Evolutionary conservation across 2,797 vertebrate species (phyloP).

Genomic region (Furcifer pardalis): DNA sequence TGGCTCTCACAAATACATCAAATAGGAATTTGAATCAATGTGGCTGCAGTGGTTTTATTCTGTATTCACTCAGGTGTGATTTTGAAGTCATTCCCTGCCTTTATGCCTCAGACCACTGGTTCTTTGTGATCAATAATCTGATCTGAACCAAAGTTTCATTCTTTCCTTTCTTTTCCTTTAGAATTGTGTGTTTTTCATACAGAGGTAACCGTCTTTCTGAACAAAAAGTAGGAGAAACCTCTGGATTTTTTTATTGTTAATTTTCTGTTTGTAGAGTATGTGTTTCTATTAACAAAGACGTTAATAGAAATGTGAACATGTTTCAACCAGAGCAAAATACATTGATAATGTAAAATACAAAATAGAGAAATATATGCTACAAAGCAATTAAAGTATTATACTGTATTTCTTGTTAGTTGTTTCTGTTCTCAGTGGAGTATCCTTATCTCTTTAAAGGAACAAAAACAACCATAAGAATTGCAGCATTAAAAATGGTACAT

Average conservation of each 20-base stretch:
- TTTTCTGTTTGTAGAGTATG: background rate
- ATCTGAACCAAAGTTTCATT: slow-evolving; percentile 45
- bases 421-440: too few species aligned
- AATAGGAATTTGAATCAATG: background rate
- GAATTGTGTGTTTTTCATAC: slow-evolving; percentile 32
- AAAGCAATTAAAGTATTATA: too few species aligned
- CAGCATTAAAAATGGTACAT: too few species aligned
- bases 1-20: background rate
- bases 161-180: slow-evolving; percentile 22
- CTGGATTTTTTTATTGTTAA: slow-evolving; percentile 52
- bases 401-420: too few species aligned
- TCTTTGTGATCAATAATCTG: slow-evolving; percentile 48
- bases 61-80: slow-evolving; percentile 12
- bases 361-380: too few species aligned
- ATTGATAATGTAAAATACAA: too few species aligned
- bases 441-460: too few species aligned
- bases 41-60: slow-evolving; percentile 18
- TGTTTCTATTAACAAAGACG: slow-evolving; percentile 50
- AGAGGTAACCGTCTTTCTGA: slow-evolving; percentile 34
- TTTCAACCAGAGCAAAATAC: too few species aligned
- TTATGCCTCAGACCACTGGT: slow-evolving; percentile 15
- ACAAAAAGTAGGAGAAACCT: slow-evolving; percentile 54
- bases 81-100: slow-evolving; percentile 36
- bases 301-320: too few species aligned
- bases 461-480: too few species aligned